Conservation (phyloP, 2,888 invertebrate genomes). For the Rhodophaea formosa region DNA sequence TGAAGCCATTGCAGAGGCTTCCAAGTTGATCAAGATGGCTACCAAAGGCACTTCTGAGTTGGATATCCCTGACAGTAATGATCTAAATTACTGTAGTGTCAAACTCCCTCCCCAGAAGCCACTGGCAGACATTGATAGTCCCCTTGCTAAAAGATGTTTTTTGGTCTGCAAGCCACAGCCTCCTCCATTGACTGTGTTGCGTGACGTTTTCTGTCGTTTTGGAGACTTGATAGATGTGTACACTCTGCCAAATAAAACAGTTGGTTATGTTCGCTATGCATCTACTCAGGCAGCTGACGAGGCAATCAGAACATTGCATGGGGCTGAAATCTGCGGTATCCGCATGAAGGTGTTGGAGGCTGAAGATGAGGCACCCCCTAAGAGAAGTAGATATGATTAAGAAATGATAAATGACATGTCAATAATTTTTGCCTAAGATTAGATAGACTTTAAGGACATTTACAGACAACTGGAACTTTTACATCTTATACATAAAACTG, state of each 20-base stretch:
- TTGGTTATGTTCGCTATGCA: constrained; percentile 95
- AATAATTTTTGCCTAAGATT: background rate
- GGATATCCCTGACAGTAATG: constrained; percentile 44
- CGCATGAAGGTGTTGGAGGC: constrained; percentile 94
- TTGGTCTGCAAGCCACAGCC: constrained; percentile 84
- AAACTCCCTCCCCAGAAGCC: constrained; percentile 87
- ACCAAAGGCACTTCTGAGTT: constrained; percentile 53
- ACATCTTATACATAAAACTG: background rate
- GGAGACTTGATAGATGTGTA: constrained; percentile 95
- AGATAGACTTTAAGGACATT: constrained; percentile 23
- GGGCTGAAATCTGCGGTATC: constrained; percentile 92
- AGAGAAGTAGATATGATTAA: constrained; percentile 44
- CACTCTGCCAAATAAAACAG: constrained; percentile 93
- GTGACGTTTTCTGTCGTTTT: constrained; percentile 95
- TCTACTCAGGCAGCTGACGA: constrained; percentile 86
- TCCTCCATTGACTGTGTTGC: constrained; percentile 88
- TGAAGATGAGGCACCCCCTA: constrained; percentile 81
- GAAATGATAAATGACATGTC: constrained; percentile 16
- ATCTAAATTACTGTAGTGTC: constrained; percentile 82
- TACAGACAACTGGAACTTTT: constrained; percentile 21
- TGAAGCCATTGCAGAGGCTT: constrained; percentile 89
- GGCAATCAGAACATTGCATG: constrained; percentile 87
- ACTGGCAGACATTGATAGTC: constrained; percentile 84
- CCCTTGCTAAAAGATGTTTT: constrained; percentile 85
- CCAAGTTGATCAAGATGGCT: constrained; percentile 86